Base-by-base conservation (phyloP, 2,888 invertebrate species). In the Tipula unca region DNA sequence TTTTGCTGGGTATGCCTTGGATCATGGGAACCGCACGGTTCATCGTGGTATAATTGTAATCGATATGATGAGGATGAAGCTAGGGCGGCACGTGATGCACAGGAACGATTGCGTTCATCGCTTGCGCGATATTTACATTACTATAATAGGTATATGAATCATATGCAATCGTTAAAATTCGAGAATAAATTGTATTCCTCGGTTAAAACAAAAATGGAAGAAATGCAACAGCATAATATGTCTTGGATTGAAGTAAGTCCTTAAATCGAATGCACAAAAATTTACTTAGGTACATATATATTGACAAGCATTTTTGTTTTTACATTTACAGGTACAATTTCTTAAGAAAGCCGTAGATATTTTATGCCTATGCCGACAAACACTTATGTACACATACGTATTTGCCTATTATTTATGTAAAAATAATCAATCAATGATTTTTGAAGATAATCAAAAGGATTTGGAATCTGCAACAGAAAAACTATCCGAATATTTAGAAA, bases 1-100 rank as follows among this genome's bases (percentile, higher is more conserved):
- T 99, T 99, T 92, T 99, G 99, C 92, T 99, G 99, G 99, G 98
- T 99, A 35, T 99, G 99, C 90, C 94, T 99, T 87, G 99, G 99
- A 29, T 97, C 98, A 54, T 99, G 99, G 99, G 98, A 98, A 90
- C 99, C 99, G 0, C 99, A 99, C 89, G 98, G 99, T 85, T 97
- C 98, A 87, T 97, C 97, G 87, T 99, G 98, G 98, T 99, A 99
- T 91, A 98, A 97, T 90, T 99, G 99, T 90, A 99, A 99, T 91
- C 95, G 98, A 87, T 98, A 97, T 90, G 98, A 99, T 91, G 99
- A 99, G 91, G 96, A 97, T 89, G 98, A 98, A 90, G 98, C 99
- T 13, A 97, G 97, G 91, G 96, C 97, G 86, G 99, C 99, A 0
- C 93, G 99, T 87, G 98, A 98, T 92, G 98, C 98, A 42, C 99